Base-by-base conservation (phyloP, 2,888 invertebrate genomes). In the Chaitophorus viminalis region DNA sequence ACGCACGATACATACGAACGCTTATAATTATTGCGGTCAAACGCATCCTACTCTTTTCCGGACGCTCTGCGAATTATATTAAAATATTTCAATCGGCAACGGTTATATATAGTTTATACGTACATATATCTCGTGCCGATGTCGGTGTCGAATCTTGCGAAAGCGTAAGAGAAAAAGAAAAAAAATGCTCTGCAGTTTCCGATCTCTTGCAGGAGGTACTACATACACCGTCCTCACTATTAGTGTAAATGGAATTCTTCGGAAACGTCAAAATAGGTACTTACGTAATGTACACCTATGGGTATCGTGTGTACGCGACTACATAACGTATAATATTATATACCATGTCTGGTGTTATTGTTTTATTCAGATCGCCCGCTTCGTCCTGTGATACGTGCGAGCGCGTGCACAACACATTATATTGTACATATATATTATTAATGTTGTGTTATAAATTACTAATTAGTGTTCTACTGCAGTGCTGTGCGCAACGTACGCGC, bases 381-480 rank as follows among this genome's bases (percentile, higher is more conserved):
- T 0, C 70, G 70, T 31, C 2, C 29, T 14, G 3, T 17, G 14
- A 14, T 70, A 70, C 70, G 29, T 17, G 14, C 14, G 3, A 29
- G 11, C 17, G 29, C 14, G 17, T 70, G 68, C 29, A n/a, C 29
- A 2, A n/a, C n/a, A n/a, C n/a, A n/a, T n/a, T n/a, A n/a, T n/a
- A n/a, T n/a, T n/a, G n/a, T n/a, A n/a, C n/a, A n/a, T n/a, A n/a
- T 29, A 11, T 29, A 14, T n/a, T 9, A 0, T 9, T n/a, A 29
- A 25, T 68, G n/a, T 68, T n/a, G n/a, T 70, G 29, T 29, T 29
- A 70, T 70, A 70, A 70, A 70, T 70, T 70, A 70, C 70, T 70
- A 70, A 70, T 70, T 70, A 70, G 29, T 14, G 31, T 70, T 70
- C 31, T 70, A 70, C 70, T 70, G 70, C 60, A 3, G 60, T 29